phyloP scores from a whole-genome alignment of 2,113 vertebrate species.

The Perognathus longimembris region DNA sequence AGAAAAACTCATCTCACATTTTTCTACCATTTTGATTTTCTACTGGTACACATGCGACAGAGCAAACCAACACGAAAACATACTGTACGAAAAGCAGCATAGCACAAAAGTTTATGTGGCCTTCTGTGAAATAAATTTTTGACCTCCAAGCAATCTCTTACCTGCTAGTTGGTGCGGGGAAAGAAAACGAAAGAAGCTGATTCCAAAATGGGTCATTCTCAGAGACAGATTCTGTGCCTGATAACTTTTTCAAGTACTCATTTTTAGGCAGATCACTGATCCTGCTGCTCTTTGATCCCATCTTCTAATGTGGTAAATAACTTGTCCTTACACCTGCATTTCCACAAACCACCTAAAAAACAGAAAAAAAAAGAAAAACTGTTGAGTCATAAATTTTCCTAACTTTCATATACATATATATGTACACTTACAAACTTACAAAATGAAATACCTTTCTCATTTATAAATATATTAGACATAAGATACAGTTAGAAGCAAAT shows the following conservation, averaged over 20 bases:
- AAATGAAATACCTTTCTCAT: slow-evolving; percentile 18
- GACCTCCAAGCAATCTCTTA: slow-evolving; percentile 78
- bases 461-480: slow-evolving; percentile 3
- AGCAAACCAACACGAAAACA: neutral
- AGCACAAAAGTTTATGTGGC: neutral
- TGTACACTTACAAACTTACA: neutral
- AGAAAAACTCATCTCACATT: slow-evolving; percentile 36
- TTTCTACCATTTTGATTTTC: neutral
- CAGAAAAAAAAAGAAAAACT: neutral
- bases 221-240: slow-evolving; percentile 93
- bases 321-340: slow-evolving; percentile 86
- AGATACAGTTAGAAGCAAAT: neutral
- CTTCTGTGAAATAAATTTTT: neutral
- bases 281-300: slow-evolving; percentile 98
- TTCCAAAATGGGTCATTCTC: slow-evolving; percentile 99
- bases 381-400: neutral
- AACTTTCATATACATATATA: neutral
- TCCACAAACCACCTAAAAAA: slow-evolving; percentile 71
- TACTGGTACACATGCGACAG: neutral
- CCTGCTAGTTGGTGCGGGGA: slow-evolving; percentile 96
- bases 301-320: slow-evolving; percentile 81
- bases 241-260: slow-evolving; percentile 92
- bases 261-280: slow-evolving; percentile 95
- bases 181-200: slow-evolving; percentile 98
- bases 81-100: neutral